Conservation (phyloP, 2,888 invertebrate species). For the Cataglyphis albicans region DNA sequence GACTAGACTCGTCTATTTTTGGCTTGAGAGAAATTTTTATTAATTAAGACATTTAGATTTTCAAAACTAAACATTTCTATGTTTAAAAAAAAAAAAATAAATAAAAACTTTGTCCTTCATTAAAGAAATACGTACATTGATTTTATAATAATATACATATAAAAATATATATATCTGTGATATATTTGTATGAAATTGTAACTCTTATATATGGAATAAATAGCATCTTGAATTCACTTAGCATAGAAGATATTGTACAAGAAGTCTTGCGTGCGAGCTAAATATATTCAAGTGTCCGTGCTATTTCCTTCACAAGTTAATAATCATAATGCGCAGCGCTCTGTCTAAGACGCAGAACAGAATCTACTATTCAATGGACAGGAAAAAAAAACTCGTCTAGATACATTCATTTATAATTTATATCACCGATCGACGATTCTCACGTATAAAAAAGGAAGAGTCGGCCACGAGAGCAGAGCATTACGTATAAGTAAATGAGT, state of each 20-base stretch:
- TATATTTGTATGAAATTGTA: not conserved
- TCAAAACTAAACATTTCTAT: not conserved
- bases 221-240: not conserved
- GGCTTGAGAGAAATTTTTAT: not conserved
- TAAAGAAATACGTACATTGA: not conserved
- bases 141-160: not conserved
- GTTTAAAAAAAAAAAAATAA: not conserved
- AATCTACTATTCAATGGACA: conserved; percentile 8
- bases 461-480: not conserved
- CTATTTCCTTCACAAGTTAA: conserved; percentile 22
- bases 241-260: not conserved
- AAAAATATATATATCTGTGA: not conserved
- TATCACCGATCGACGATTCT: conserved; percentile 27
- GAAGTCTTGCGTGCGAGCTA: conserved; percentile 1
- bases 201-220: not conserved
- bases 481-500: conserved; percentile 23
- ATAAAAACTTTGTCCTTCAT: not conserved
- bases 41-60: not conserved
- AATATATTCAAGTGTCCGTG: conserved; percentile 29
- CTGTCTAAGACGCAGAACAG: not conserved
- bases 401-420: conserved; percentile 35
- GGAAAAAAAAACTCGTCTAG: conserved; percentile 6
- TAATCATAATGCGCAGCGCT: conserved; percentile 14
- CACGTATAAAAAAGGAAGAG: conserved; percentile 49
- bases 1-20: not conserved